Evolutionary conservation across 2,888 invertebrate genomes (phyloP).

Genomic region (Nebria salina): DNA sequence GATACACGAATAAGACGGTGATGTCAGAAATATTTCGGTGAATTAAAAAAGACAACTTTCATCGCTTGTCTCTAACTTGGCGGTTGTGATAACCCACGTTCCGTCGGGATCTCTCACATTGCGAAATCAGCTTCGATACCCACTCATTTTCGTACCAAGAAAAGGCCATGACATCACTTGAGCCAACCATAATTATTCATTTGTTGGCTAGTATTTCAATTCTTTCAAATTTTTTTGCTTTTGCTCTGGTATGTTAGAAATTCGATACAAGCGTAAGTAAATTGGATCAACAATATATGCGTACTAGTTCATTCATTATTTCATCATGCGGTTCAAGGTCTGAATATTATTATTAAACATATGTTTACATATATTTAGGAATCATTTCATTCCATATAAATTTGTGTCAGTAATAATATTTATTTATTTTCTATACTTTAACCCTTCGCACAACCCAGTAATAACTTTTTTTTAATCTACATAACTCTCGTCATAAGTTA

Average conservation of each 20-base stretch:
- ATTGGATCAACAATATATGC: background rate
- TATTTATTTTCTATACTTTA: no score
- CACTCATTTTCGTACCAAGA: conserved; percentile 17
- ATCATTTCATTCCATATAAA: no score
- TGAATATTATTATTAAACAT: background rate
- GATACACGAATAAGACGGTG: conserved; percentile 15
- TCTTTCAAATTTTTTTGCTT: background rate
- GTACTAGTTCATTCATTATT: background rate
- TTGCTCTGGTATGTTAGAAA: background rate
- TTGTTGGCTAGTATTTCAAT: conserved; percentile 3
- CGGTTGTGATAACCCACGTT: conserved; percentile 34
- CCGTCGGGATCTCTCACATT: conserved; percentile 14
- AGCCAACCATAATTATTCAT: conserved; percentile 7
- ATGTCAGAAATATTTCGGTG: conserved; percentile 40
- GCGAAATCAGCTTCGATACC: conserved; percentile 33
- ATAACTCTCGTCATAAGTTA: no score
- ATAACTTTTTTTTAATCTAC: no score
- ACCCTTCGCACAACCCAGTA: no score
- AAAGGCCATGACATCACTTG: conserved; percentile 19
- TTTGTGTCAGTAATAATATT: no score
- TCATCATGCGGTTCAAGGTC: background rate
- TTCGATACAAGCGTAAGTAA: background rate
- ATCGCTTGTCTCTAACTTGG: background rate
- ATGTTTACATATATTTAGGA: background rate
- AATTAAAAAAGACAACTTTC: conserved; percentile 21